phyloP scores from a whole-genome alignment of 2,888 invertebrate genomes.

The Calameuta pallipes region DNA sequence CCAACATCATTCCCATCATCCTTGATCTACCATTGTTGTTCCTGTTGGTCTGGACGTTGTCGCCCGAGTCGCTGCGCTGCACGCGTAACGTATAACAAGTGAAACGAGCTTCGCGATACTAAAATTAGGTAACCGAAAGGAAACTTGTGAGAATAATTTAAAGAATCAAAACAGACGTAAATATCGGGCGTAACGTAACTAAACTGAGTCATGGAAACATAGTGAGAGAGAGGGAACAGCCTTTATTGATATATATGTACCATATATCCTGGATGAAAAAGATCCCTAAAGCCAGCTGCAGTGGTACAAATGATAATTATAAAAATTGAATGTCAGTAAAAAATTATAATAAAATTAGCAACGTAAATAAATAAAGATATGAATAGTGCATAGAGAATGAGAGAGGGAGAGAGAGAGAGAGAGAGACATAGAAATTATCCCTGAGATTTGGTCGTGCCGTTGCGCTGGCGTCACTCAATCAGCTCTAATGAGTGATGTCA shows the following conservation, averaged over 20 bases:
- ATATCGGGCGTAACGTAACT: too few relatives aligned
- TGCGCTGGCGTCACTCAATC: constrained; percentile 40
- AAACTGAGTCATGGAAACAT: too few relatives aligned
- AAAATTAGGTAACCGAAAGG: neutral
- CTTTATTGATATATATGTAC: too few relatives aligned
- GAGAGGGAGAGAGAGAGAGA: neutral
- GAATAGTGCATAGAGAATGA: too few relatives aligned
- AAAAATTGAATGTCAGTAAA: too few relatives aligned
- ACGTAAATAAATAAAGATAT: too few relatives aligned
- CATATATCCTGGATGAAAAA: too few relatives aligned
- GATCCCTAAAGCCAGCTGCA: too few relatives aligned
- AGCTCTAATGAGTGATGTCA: constrained; percentile 65
- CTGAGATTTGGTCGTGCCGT: constrained; percentile 4
- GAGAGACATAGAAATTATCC: neutral
- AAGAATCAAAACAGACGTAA: neutral
- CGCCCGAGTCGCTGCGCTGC: neutral
- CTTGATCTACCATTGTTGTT: neutral
- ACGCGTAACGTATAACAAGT: neutral
- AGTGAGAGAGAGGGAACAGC: too few relatives aligned
- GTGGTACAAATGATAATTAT: too few relatives aligned
- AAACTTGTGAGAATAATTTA: neutral
- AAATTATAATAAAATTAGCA: too few relatives aligned
- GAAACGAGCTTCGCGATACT: neutral
- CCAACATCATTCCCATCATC: neutral
- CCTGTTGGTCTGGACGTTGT: neutral